Base-by-base conservation (phyloP, 2,113 vertebrate species). In the Cyprinodon variegatus region DNA sequence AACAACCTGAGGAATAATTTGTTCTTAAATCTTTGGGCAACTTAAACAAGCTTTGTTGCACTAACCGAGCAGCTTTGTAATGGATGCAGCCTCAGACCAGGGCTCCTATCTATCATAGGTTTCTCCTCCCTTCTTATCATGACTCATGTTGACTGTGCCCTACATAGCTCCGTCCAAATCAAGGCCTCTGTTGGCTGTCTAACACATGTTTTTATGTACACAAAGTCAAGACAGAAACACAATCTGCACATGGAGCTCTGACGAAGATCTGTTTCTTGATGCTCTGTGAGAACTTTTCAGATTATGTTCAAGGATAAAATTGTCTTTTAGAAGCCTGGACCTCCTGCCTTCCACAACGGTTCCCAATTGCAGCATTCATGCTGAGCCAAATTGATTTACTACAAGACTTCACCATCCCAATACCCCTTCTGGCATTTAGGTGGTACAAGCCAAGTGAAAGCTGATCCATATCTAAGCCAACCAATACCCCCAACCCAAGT, bases 81-180 rank as follows among this genome's bases (percentile, higher is more conserved):
- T 83, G 76, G 76, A 74, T 14, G 11, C 40, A 53, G 73, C 40
- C 71, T 82, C 69, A 65, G 74, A 78, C 68, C 76, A 53, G 66
- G 71, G 77, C 66, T 84, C 68, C 79, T 89, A 86, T 91, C 83
- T 90, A 76, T 90, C 88, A 89, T 88, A 86, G 86, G 82, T 89
- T 91, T 86, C 75, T 82, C 71, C 61, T 74, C 66, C 69, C 70
- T 71, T 68, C 61, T 78, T 91, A 83, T 90, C 84, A 78, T 67
- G 72, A 83, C 74, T 68, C 77, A 45, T 80, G 74, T 83, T 85
- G 72, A 62, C 78, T 74, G 70, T 85, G 78, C 76, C 67, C 69
- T 39, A 63, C 62, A 71, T 68, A 73, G 74, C 76, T 81, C 69
- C 60, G 48, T 81, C 40, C 70, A 70, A 29, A 71, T 78, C 75